Base-by-base conservation (phyloP, 2,797 vertebrate species). In the Epinephelus malabaricus region DNA sequence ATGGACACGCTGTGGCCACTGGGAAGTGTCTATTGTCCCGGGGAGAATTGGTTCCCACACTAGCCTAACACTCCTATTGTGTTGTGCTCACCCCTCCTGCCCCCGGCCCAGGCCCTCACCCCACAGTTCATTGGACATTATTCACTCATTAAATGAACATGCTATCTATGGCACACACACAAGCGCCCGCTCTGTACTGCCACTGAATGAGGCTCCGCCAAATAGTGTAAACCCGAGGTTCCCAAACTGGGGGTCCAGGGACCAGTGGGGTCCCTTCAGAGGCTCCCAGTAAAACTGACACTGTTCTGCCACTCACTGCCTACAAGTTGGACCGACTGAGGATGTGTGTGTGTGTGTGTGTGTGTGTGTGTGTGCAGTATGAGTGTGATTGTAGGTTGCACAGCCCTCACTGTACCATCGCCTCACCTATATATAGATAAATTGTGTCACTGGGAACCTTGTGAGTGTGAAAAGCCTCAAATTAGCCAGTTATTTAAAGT, bases 21-120 rank as follows among this genome's bases (percentile, higher is more conserved):
- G 94, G 94, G 90, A 95, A 95, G 91, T 91, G 81, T 50, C 89
- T 84, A 94, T 96, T 95, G 93, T 94, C 87, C 86, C 46, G 17
- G 54, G 79, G 78, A 94, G 93, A 95, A 95, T 95, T 67, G 94
- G 94, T 96, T 95, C 93, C 94, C 95, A 95, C 94, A 96, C 88
- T 94, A 49, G 94, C 91, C 92, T 88, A 92, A 93, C 92, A 74
- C 93, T 92, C 86, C 91, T 88, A 94, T 94, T 94, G 94, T 94
- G 85, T 92, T 92, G 67, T 71, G 38, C 58, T 77, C 65, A 70
- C 54, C 78, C 88, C 66, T 71, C 83, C 67, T 46, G 9, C 66
- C 83, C 55, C 62, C 56, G 78, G 65, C 77, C 81, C 83, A 70
- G 38, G 76, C 73, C 89, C 82, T 79, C 78, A 59, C 21, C 90